Evolutionary conservation across 2,113 vertebrate species (phyloP), one percentile per base, ranked within the genome.

Genomic region (Puma concolor): DNA sequence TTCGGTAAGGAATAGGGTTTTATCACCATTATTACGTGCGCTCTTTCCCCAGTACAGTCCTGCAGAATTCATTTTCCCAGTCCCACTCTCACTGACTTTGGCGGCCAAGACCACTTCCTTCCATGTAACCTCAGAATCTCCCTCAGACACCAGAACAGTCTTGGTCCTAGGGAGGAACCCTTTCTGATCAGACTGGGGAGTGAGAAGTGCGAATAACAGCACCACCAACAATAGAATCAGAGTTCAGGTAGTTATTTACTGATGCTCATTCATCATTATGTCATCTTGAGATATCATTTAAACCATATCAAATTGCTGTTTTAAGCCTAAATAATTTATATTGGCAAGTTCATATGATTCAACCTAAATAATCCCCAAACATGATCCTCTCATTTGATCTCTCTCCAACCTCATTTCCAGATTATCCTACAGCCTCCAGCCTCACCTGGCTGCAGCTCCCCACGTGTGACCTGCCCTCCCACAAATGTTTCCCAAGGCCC

Each of bases 381-480:
- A 5, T 3, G 25, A 29, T 48, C 89, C 23, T 79, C 19, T 71
- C 63, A 3, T 13, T 41, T 44, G 31, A 1, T 44, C 6, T 50
- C 9, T 81, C 66, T 86, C 27, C 23, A n/a, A 3, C 17, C 31
- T 44, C 25, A 9, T 29, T 36, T 76, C 76, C 15, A 23, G 41
- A 21, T 12, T 3, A 14, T 13, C 38, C 7, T n/a, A 10, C 60
- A 36, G 31, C 36, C 57, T 71, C 54, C 74, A 77, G 44, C 13
- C 19, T 60, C 23, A 1, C 13, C 38, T 72, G 77, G 81, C n/a
- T 4, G n/a, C 12, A n/a, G 0, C 27, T 41, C 21, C 27, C 44
- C 19, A 27, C 2, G 48, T 3, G 1, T 0, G 27, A 21, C 13
- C 0, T 2, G 5, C 1, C n/a, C 19, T 41, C 48, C 21, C 15